Percentiles rank a stretch among this genome's conserved stretches.
phyloP scores from a whole-genome alignment of 92 coral and sea anemone genomes.

The Palythoa caribaeorum region DNA sequence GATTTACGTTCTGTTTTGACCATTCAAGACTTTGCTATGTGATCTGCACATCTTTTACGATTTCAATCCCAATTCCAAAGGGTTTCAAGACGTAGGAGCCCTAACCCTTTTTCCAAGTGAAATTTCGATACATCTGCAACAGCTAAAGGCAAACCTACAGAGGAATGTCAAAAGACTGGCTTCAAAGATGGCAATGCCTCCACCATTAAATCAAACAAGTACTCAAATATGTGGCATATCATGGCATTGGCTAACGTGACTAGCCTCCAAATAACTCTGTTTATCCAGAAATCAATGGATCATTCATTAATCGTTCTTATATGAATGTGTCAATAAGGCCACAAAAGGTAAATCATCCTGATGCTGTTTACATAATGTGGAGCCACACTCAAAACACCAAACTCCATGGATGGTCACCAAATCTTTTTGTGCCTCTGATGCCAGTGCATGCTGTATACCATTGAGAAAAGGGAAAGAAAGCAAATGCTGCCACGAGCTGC shows the following conservation, averaged over 20 bases:
- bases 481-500: too few species aligned
- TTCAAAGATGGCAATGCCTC: slow-evolving; percentile 40
- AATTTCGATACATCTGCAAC: slow-evolving; percentile 56
- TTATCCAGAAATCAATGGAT: slow-evolving; percentile 39
- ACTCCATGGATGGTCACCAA: neutral
- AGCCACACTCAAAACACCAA: neutral
- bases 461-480: too few species aligned
- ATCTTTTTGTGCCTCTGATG: too few species aligned
- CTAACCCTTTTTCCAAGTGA: slow-evolving; percentile 39
- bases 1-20: too few species aligned
- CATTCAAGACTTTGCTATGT: too few species aligned
- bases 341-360: neutral
- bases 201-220: slow-evolving; percentile 48
- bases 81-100: slow-evolving; percentile 2
- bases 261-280: slow-evolving; percentile 46
- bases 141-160: slow-evolving; percentile 31
- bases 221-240: slow-evolving; percentile 61
- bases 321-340: slow-evolving; percentile 52
- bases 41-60: too few species aligned
- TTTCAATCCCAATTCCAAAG: too few species aligned
- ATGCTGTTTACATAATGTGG: neutral
- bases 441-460: neutral
- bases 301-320: slow-evolving; percentile 62
- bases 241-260: slow-evolving; percentile 56
- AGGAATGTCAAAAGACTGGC: slow-evolving; percentile 31